These are phyloP conservation scores for Oryzias curvinotus DNA, from an alignment of 2,113 vertebrate genomes.

Conservation along the genomic window DNA sequence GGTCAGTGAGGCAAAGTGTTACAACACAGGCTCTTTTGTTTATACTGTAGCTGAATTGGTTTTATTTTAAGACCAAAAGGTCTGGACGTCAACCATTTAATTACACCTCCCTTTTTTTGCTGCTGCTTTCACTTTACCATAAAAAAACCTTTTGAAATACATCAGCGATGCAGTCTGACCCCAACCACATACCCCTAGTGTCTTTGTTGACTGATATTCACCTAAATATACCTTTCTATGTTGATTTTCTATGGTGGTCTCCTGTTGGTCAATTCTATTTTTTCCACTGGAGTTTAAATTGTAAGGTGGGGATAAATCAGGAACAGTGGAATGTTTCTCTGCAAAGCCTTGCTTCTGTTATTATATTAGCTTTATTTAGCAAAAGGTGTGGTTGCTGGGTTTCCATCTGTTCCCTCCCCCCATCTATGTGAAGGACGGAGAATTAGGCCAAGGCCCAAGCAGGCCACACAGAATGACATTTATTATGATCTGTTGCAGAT, in stretches of 20 bases:
- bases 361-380: constrained; percentile 66
- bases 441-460: constrained; percentile 24
- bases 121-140: constrained; percentile 32
- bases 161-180: constrained; percentile 32
- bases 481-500: constrained; percentile 16
- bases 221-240: constrained; percentile 35
- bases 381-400: constrained; percentile 60
- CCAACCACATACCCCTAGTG: constrained; percentile 44
- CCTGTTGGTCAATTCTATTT: constrained; percentile 30
- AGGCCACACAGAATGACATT: constrained; percentile 56
- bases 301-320: constrained; percentile 53
- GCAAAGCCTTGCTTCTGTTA: constrained; percentile 44
- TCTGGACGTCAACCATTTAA: background rate
- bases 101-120: constrained; percentile 33
- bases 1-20: constrained; percentile 25
- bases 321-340: constrained; percentile 51
- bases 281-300: constrained; percentile 63
- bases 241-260: constrained; percentile 46
- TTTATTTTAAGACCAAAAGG: constrained; percentile 30
- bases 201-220: constrained; percentile 51
- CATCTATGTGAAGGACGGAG: constrained; percentile 34
- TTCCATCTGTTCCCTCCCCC: constrained; percentile 43
- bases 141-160: constrained; percentile 20
- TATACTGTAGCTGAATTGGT: constrained; percentile 16
- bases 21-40: constrained; percentile 34